Percentiles rank a stretch among this genome's conserved stretches.
These are phyloP conservation scores for Xanthia icteritia DNA, from an alignment of 2,888 invertebrate species.

Conservation along the genomic window DNA sequence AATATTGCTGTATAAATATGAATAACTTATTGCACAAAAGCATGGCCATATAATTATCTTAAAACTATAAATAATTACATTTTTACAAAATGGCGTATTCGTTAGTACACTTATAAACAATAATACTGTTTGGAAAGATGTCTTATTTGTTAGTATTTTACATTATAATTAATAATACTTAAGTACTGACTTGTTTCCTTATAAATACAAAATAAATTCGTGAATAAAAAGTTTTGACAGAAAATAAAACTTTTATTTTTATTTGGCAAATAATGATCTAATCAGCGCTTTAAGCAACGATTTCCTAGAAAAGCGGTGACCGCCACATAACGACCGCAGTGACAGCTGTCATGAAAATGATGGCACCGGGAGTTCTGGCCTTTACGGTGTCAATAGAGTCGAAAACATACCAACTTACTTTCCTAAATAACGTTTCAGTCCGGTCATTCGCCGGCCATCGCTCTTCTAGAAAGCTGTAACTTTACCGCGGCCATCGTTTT, in stretches of 20 bases:
- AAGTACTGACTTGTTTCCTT: constrained; percentile 43
- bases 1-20: background rate
- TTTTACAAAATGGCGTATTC: constrained; percentile 45
- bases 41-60: constrained; percentile 29
- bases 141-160: constrained; percentile 53
- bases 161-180: constrained; percentile 17
- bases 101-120: constrained; percentile 58
- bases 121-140: constrained; percentile 70
- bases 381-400: background rate
- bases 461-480: too few relatives aligned
- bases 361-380: background rate
- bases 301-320: too few relatives aligned
- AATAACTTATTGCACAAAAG: constrained; percentile 7
- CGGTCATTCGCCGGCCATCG: background rate
- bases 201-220: constrained; percentile 20
- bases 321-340: too few relatives aligned
- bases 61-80: constrained; percentile 41
- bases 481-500: too few relatives aligned
- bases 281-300: background rate
- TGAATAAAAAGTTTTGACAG: background rate
- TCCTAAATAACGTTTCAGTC: background rate
- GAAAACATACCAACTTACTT: background rate
- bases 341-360: background rate
- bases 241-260: background rate
- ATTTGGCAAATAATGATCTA: background rate